These are phyloP conservation scores for Labeo calbasu DNA, from an alignment of 2,797 vertebrate genomes.

Conservation along the genomic window DNA sequence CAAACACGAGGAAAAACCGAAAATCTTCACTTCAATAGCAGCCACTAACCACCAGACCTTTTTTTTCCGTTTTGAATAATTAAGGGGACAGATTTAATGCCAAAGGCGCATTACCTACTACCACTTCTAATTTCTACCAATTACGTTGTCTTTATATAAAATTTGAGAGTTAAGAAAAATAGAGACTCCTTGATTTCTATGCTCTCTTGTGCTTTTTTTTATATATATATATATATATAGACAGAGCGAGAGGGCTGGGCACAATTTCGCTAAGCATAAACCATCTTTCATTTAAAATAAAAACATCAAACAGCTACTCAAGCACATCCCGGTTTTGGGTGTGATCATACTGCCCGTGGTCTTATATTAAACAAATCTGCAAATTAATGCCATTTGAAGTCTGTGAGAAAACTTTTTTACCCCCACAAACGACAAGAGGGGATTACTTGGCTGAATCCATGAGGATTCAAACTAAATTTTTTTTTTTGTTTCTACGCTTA, in stretches of 20 bases:
- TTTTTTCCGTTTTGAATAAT: conserved; percentile 24
- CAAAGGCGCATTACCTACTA: neutral
- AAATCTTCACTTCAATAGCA: conserved; percentile 54
- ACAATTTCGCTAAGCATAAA: neutral
- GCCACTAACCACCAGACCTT: conserved; percentile 47
- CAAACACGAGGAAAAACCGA: conserved; percentile 40
- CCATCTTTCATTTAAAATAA: neutral
- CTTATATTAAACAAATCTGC: neutral
- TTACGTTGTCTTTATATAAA: conserved; percentile 41
- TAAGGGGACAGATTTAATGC: conserved; percentile 26
- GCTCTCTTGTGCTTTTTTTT: conserved; percentile 35
- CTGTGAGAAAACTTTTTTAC: neutral
- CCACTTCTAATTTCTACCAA: conserved; percentile 46
- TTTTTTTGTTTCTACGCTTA: too few relatives aligned
- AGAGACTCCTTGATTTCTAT: conserved; percentile 6
- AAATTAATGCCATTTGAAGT: conserved; percentile 4
- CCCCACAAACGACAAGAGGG: neutral
- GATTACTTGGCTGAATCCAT: neutral
- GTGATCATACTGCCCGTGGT: conserved; percentile 3
- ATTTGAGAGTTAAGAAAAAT: conserved; percentile 24
- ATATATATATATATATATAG: too few relatives aligned
- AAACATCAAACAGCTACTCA: conserved; percentile 8
- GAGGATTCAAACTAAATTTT: neutral
- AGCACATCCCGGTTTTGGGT: neutral
- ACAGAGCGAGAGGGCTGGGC: neutral